Percentiles rank a stretch among this genome's conserved stretches.
These are phyloP conservation scores for Thaumetopoea pityocampa DNA, from an alignment of 1,140 invertebrate genomes.

Conservation along the genomic window DNA sequence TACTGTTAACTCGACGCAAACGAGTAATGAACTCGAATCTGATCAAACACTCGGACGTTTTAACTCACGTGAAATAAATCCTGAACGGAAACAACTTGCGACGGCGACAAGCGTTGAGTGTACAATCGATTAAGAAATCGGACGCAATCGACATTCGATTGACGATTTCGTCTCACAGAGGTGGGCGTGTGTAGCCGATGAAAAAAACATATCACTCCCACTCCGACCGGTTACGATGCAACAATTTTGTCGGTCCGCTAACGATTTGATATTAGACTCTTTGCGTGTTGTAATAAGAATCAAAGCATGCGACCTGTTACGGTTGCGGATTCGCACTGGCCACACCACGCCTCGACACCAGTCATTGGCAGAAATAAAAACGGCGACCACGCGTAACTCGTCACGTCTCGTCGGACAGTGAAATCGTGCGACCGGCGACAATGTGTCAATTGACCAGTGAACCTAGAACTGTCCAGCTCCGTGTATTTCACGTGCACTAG, in stretches of 20 bases:
- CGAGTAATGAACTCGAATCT: conserved; percentile 56
- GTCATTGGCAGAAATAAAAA: conserved; percentile 76
- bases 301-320: conserved; percentile 18
- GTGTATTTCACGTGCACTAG: conserved; percentile 10
- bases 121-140: conserved; percentile 42
- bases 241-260: conserved; percentile 29
- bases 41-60: conserved; percentile 25
- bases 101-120: conserved; percentile 4
- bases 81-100: conserved; percentile 6
- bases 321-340: conserved; percentile 37
- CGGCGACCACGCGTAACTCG: conserved; percentile 68
- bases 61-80: conserved; percentile 6
- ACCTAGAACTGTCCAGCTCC: conserved; percentile 35
- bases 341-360: conserved; percentile 68
- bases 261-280: conserved; percentile 35
- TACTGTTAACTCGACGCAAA: conserved; percentile 43
- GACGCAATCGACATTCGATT: conserved; percentile 38
- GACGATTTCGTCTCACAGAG: conserved; percentile 41
- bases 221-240: conserved; percentile 48
- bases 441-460: conserved; percentile 55
- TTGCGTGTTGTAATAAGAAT: conserved; percentile 31
- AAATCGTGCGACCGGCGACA: conserved; percentile 69
- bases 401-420: conserved; percentile 69
- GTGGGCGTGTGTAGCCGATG: conserved; percentile 61
- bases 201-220: conserved; percentile 73